Conservation (phyloP, 2,797 vertebrate genomes). For the Argyrosomus regius region DNA sequence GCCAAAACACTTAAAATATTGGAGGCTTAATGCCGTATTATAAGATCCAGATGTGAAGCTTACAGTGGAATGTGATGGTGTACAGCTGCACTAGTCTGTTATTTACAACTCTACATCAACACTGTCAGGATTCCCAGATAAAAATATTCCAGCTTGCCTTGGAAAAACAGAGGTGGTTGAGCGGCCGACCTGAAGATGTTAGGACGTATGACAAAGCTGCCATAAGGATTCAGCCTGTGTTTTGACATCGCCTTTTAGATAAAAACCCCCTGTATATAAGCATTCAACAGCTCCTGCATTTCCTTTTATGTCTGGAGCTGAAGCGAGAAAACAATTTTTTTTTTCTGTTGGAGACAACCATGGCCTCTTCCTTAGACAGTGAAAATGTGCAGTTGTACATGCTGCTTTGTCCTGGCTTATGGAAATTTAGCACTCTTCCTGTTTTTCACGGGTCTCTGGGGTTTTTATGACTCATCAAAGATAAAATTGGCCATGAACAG, state of each 20-base stretch:
- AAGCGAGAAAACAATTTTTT: neutral
- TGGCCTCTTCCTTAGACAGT: neutral
- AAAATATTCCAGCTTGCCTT: conserved; percentile 71
- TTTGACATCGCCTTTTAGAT: conserved; percentile 52
- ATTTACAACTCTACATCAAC: conserved; percentile 77
- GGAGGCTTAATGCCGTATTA: conserved; percentile 72
- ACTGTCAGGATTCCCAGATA: conserved; percentile 74
- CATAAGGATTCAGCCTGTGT: conserved; percentile 31
- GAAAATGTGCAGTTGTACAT: conserved; percentile 21
- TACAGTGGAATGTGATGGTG: conserved; percentile 72
- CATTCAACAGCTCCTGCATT: conserved; percentile 26
- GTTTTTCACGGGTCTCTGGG: conserved; percentile 31
- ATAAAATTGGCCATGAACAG: conserved; percentile 32
- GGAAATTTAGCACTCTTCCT: conserved; percentile 16
- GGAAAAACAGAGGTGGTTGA: conserved; percentile 70
- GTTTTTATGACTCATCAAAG: conserved; percentile 33
- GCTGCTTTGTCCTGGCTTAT: conserved; percentile 10
- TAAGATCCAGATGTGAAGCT: conserved; percentile 82
- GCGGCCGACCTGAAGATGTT: conserved; percentile 26
- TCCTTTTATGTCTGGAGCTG: conserved; percentile 37
- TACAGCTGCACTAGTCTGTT: conserved; percentile 71
- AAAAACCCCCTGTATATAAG: conserved; percentile 19
- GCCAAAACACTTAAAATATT: conserved; percentile 69
- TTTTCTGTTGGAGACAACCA: neutral
- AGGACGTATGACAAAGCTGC: conserved; percentile 16